phyloP scores from a whole-genome alignment of 2,797 vertebrate genomes.

The Eulemur rubriventer region DNA sequence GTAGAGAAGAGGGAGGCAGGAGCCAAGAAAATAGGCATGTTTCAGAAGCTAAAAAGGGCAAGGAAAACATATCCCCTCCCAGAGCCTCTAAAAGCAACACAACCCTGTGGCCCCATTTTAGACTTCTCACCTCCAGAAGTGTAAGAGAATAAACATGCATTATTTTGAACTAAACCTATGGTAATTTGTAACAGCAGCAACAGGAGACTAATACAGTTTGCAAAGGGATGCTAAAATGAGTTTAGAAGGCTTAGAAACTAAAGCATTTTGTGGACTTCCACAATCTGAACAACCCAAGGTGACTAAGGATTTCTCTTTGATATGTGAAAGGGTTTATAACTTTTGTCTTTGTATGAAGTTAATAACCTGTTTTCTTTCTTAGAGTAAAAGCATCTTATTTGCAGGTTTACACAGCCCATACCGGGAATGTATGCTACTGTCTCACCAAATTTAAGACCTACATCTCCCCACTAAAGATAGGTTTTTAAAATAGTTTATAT shows the following conservation, averaged over 20 bases:
- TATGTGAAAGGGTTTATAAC: not conserved
- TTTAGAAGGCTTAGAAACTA: not conserved
- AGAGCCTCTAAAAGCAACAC: not conserved
- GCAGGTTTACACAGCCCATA: not conserved
- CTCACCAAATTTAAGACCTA: not conserved
- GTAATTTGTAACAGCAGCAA: not conserved
- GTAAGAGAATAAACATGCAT: not conserved
- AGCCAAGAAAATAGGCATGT: not conserved
- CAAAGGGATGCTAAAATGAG: not conserved
- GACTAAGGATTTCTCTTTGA: not conserved
- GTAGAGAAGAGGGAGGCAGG: not conserved
- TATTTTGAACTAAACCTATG: not conserved
- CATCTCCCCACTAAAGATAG: not conserved
- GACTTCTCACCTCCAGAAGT: not conserved
- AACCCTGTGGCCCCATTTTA: not conserved
- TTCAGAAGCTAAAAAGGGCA: not conserved
- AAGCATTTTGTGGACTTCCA: not conserved
- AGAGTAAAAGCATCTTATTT: not conserved
- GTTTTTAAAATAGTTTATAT: not conserved
- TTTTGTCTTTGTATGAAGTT: not conserved
- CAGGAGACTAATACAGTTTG: not conserved
- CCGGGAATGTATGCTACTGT: not conserved
- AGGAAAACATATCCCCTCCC: accelerated
- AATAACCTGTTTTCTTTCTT: not conserved
- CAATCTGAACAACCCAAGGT: not conserved